Evolutionary conservation across 2,888 invertebrate genomes (phyloP), one percentile per base, ranked within the genome.

Genomic region (Zhuqinia jingwanae): DNA sequence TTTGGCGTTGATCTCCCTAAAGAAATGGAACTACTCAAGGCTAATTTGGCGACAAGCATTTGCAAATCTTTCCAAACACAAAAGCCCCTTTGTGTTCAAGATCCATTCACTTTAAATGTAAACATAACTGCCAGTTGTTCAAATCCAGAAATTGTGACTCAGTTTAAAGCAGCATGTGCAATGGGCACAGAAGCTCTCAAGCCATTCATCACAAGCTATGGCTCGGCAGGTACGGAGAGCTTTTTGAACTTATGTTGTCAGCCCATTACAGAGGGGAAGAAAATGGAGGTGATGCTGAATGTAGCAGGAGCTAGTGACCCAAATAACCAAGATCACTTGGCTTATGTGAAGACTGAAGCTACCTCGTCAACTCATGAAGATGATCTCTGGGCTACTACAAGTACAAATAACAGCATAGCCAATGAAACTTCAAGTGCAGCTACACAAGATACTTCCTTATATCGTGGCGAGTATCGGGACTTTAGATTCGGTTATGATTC

Each of bases 191-290:
- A 85, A 79, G 79, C 79, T n/a, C 73, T 85, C 42, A 79, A 79
- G 36, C 85, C 78, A 3, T 85, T 79, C n/a, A 79, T 79, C 13
- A 17, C 56, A 20, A 75, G 25, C 0, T 85, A 85, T 63, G 79
- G 73, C 10, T 58, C 47, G 27, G 79, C 73, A 27, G 79, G 77
- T 20, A 79, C 53, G 17, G 79, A 70, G n/a, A 42, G 20, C n/a
- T 73, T 85, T 42, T 45, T 85, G 25, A 79, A 85, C 0, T 22
- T 85, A 11, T 78, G 78, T 17, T 79, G 85, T 30, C 85, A 79
- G 17, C 73, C 70, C 10, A 36, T 73, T 22, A 25, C 63, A 0
- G 36, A 58, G 20, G 42, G 17, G 11, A 58, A 53, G 50, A 84
- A 56, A 42, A 50, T n/a, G 30, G 75, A 77, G 36, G 42, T 22